Base-by-base conservation (phyloP, 2,113 vertebrate species). In the Enhydra lutris region DNA sequence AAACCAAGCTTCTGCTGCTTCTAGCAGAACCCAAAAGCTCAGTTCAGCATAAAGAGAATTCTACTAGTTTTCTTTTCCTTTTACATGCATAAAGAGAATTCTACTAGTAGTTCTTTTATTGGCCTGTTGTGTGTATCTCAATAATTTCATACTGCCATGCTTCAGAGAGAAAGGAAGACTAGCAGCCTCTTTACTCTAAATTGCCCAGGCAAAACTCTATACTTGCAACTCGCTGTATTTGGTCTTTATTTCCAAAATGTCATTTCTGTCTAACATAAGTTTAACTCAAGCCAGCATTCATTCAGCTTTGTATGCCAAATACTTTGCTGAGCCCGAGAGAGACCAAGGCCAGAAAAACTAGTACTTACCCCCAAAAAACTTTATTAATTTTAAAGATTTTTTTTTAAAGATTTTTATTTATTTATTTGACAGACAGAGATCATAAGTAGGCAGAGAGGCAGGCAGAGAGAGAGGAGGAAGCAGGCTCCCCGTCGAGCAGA, bases 81-180 rank as follows among this genome's bases (percentile, higher is more conserved):
- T n/a, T 69, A 69, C 17, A n/a, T 89, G 80, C 80, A 86, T 92
- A 86, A 96, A 83, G 57, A 96, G 74, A 95, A 95, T 91, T 93
- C 52, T 78, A 89, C 55, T 88, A 89, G n/a, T 67, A 26, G 87
- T 84, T 93, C 31, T 5, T 74, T 86, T 76, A 61, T 95, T 93
- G 89, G 50, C 18, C 65, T 88, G 21, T 18, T 45, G 10, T 50
- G 2, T 88, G 12, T 93, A 65, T 59, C 9, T 91, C n/a, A 94
- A 39, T 84, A 85, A 94, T 96, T 84, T 87, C 81, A 92, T 42
- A n/a, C 59, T n/a, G 52, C 31, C 42, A 50, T 86, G n/a, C 96
- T 94, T 96, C 69, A 89, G 47, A 95, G 73, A 86, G 81, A 96
- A 91, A 13, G 21, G n/a, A 95, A 93, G 55, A 69, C 69, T 84